Evolutionary conservation across 2,797 vertebrate genomes (phyloP).

Genomic region (Kryptopterus vitreolus): DNA sequence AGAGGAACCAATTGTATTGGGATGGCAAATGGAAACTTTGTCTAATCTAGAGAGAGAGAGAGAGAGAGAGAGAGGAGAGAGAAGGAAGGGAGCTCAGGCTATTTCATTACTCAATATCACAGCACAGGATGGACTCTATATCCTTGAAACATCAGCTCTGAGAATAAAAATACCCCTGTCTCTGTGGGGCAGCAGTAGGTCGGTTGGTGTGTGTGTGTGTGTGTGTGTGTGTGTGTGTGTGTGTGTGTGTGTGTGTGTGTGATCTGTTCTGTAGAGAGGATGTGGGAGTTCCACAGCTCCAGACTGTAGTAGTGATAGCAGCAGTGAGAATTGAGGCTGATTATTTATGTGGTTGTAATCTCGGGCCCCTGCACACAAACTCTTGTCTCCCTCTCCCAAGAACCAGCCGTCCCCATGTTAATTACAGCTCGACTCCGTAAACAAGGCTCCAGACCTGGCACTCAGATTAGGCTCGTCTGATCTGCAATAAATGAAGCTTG

Average conservation of each 20-base stretch:
- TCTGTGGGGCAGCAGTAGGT: constrained; percentile 62
- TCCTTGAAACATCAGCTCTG: constrained; percentile 72
- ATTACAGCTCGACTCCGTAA: constrained; percentile 56
- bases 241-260: constrained; percentile 31
- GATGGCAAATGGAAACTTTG: constrained; percentile 35
- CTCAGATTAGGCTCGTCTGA: constrained; percentile 41
- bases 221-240: constrained; percentile 45
- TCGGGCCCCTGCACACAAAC: constrained; percentile 36
- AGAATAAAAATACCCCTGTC: constrained; percentile 75
- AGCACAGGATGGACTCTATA: constrained; percentile 68
- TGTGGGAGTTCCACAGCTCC: constrained; percentile 42
- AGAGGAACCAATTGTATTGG: constrained; percentile 53
- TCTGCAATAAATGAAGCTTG: constrained; percentile 34
- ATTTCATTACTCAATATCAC: constrained; percentile 73
- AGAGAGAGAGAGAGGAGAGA: constrained; percentile 36
- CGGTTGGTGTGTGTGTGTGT: constrained; percentile 39
- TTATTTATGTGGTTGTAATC: constrained; percentile 60
- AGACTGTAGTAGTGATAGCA: constrained; percentile 40
- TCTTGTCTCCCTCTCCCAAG: constrained; percentile 39
- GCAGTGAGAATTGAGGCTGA: constrained; percentile 45
- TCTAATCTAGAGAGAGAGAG: constrained; percentile 43
- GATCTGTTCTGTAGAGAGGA: constrained; percentile 44
- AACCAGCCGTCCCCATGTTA: constrained; percentile 51
- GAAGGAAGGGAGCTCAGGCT: constrained; percentile 59
- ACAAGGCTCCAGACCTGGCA: constrained; percentile 50